Evolutionary conservation across 2,797 vertebrate genomes (phyloP), one percentile per base, ranked within the genome.

Genomic region (Petrocephalus sullivani): DNA sequence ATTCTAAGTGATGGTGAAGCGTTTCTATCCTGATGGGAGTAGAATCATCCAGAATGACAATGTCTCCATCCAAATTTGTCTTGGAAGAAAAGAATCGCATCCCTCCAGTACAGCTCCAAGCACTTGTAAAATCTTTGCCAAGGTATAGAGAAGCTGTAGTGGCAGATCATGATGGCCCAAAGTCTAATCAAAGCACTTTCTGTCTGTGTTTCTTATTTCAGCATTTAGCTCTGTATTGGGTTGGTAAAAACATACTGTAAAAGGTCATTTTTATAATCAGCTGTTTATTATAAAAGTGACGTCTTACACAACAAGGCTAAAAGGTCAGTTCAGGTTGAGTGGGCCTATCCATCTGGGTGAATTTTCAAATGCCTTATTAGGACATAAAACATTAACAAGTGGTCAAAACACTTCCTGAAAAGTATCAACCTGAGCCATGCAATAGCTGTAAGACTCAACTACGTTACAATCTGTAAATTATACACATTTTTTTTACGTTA

Each of bases 41-140:
- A 81, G 75, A 81, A 81, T 81, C 41, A 49, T 81, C 75, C 75
- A 81, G 75, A 81, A 81, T 81, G 75, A 81, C 75, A 81, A 81
- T 81, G 75, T n/a, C 75, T 81, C 75, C 75, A 49, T 81, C 37
- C 37, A 81, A 81, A 81, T 81, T 19, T n/a, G n/a, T 81, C 75
- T 81, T 81, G 75, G 75, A 81, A 81, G 75, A 81, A 49, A 46
- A 49, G 41, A 49, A 49, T 10, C 14, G 71, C 41, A 2, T 78
- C 71, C 71, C 33, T 78, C 75, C 75, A 49, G 75, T 49, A 21
- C 75, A 81, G 41, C 75, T 78, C 71, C 71, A 78, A n/a, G 41
- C 37, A 7, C 37, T 46, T n/a, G 71, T 46, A 78, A 46, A 78
- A 78, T 41, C 41, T 28, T 16, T 49, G 41, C 75, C 75, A 81